Base-by-base conservation (phyloP, 2,113 vertebrate genomes). In the Budorcas taxicolor region DNA sequence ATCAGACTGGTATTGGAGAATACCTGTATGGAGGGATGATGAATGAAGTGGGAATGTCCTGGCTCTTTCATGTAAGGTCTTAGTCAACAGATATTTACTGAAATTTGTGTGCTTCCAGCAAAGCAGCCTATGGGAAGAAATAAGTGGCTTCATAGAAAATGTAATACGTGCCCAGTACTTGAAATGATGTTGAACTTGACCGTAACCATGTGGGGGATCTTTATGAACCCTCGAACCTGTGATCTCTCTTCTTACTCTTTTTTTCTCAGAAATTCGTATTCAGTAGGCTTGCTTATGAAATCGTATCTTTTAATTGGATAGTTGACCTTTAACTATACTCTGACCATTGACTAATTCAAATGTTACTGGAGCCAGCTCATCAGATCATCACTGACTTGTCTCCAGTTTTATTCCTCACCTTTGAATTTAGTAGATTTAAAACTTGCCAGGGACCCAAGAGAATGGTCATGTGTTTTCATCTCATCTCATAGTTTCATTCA, bases 111-210 rank as follows among this genome's bases (percentile, higher is more conserved):
- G 64, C 13, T 40, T 43, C 86, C 36, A 6, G 67, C n/a, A 47
- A 53, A 89, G 33, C 27, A 0, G 16, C 2, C 7, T 2, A 0
- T 4, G 4, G 67, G 53, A 45, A 55, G n/a, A 62, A 33, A 5
- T 14, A 31, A 6, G 13, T 3, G 31, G n/a, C 71, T 83, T 25
- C 0, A 2, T 3, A 25, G 64, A 47, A n/a, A 29, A 33, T 1
- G 12, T 31, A 14, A 5, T 8, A 0, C 0, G 7, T 53, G 40
- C 74, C 29, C 8, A 33, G 6, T 17, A 31, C 14, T 7, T 4
- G 40, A 12, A 2, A 43, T 47, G 40, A 5, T 8, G 57, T 19
- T 29, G 27, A 40, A 7, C 58, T 52, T 60, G 5, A 43, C 23
- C 7, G 10, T 27, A 2, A 23, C 1, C 1, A 0, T 0, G 2